phyloP scores from a whole-genome alignment of 2,113 vertebrate species.

The cattle (Bos taurus) region DNA sequence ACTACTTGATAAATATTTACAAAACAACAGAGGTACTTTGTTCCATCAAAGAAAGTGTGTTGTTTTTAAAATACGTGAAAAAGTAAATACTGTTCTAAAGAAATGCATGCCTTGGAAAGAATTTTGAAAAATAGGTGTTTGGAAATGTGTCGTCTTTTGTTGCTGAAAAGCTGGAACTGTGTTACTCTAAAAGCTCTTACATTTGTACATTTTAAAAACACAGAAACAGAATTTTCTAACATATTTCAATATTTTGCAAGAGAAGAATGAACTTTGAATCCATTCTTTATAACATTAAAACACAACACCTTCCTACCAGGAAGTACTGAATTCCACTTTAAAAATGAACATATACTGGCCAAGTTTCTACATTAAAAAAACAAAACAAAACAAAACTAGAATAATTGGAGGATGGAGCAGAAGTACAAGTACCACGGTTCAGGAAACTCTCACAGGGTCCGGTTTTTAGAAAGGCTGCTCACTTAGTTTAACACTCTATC shows the following conservation, averaged over 20 bases:
- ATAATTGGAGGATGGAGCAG: background rate
- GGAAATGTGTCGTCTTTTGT: background rate
- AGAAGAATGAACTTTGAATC: background rate
- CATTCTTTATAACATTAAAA: constrained; percentile 20
- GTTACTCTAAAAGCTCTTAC: background rate
- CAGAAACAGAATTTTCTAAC: background rate
- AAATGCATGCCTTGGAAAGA: background rate
- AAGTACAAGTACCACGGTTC: background rate
- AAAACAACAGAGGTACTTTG: background rate
- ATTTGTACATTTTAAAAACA: background rate
- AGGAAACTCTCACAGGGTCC: background rate
- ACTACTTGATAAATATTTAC: background rate
- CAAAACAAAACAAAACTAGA: background rate
- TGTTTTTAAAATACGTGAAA: background rate
- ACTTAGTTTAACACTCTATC: background rate
- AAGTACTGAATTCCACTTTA: background rate
- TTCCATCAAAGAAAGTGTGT: background rate
- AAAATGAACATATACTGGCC: background rate
- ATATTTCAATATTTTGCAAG: constrained; percentile 19
- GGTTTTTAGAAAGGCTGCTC: background rate
- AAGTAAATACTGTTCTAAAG: background rate
- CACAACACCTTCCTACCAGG: background rate
- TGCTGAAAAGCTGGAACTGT: background rate
- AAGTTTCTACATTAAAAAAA: background rate
- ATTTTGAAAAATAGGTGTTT: background rate